These are phyloP conservation scores for Podarcis lilfordi DNA, from an alignment of 2,797 vertebrate species.

Conservation along the genomic window DNA sequence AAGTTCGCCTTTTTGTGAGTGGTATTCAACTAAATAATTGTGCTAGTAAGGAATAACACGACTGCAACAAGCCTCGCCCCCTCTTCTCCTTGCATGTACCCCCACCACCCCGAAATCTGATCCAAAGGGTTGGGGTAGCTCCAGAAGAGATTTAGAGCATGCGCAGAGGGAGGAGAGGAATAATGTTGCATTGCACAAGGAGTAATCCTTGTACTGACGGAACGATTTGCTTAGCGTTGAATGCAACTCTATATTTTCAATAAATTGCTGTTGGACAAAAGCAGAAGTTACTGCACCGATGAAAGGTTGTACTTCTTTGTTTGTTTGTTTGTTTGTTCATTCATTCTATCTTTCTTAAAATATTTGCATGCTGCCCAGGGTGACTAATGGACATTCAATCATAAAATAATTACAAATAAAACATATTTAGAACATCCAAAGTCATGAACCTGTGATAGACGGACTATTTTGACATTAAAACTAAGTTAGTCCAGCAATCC, in stretches of 20 bases:
- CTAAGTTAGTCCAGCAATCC: conserved; percentile 42
- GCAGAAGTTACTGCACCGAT: not conserved
- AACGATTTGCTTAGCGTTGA: too few species aligned
- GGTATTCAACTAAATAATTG: too few species aligned
- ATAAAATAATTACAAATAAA: not conserved
- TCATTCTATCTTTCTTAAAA: not conserved
- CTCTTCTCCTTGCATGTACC: too few species aligned
- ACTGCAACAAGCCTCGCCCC: too few species aligned
- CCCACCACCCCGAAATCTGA: too few species aligned
- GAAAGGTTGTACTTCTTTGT: not conserved
- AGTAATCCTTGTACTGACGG: too few species aligned
- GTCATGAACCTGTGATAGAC: conserved; percentile 28
- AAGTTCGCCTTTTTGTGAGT: not conserved
- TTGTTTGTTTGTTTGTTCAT: not conserved
- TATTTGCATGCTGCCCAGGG: not conserved
- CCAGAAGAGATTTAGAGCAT: too few species aligned
- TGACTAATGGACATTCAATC: not conserved
- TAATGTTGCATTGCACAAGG: too few species aligned
- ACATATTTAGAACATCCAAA: not conserved
- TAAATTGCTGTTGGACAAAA: not conserved
- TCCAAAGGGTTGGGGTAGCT: too few species aligned
- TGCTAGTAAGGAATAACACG: too few species aligned
- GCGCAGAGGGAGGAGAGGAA: too few species aligned
- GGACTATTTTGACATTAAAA: conserved; percentile 49
- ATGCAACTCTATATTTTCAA: not conserved